Percentiles rank a stretch among this genome's conserved stretches.
Conservation (phyloP, 2,113 vertebrate species). For the Chloebia gouldiae region DNA sequence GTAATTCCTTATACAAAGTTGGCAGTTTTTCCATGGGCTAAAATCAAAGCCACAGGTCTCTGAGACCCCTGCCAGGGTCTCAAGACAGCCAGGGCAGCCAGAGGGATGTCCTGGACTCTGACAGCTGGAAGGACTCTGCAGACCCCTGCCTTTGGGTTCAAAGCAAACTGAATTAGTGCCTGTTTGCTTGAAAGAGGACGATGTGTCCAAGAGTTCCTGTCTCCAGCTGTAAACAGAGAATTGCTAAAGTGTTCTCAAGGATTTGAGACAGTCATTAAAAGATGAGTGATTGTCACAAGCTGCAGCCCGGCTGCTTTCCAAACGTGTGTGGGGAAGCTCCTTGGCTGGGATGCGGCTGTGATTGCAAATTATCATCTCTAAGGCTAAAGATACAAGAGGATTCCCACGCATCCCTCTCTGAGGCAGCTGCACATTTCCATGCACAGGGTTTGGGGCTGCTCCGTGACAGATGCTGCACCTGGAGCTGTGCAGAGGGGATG, state of each 20-base stretch:
- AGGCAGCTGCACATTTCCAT: background rate
- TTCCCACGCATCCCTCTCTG: background rate
- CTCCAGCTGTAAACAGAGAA: background rate
- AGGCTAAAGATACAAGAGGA: background rate
- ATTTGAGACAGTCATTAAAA: background rate
- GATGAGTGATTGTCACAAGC: background rate
- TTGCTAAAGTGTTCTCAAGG: background rate
- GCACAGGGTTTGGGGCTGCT: background rate
- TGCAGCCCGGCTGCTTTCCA: background rate
- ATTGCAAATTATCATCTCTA: background rate
- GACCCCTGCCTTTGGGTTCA: background rate
- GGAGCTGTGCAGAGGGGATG: background rate
- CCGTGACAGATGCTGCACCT: accelerated
- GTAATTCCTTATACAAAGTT: too few relatives aligned
- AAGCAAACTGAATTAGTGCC: background rate
- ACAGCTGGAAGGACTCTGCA: background rate
- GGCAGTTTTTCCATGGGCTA: too few relatives aligned
- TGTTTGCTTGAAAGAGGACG: background rate
- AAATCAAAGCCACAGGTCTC: too few relatives aligned
- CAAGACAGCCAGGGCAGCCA: too few relatives aligned
- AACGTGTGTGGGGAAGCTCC: background rate
- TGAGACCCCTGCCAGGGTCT: too few relatives aligned
- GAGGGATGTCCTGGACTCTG: too few relatives aligned
- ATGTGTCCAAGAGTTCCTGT: background rate
- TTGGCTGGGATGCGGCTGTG: background rate